These are phyloP conservation scores for Mustela nigripes DNA, from an alignment of 2,113 vertebrate species.

Conservation along the genomic window DNA sequence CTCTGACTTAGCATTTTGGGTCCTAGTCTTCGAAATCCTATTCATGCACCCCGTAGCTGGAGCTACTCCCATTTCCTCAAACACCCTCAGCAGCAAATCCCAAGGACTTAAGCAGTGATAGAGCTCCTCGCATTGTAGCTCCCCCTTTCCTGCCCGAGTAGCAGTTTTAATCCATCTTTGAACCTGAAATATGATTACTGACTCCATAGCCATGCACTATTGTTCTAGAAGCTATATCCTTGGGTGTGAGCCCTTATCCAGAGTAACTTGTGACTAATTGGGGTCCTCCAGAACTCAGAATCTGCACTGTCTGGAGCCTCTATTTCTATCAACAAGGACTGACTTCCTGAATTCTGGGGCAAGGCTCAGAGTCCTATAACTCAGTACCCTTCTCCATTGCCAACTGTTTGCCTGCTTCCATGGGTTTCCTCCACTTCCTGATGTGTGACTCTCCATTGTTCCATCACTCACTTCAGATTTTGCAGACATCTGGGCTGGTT, in stretches of 20 bases:
- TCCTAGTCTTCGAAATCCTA: not conserved
- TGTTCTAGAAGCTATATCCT: not conserved
- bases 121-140: not conserved
- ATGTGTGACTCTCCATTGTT: not conserved
- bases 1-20: not conserved
- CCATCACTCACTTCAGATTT: not conserved
- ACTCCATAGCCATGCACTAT: not conserved
- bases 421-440: not conserved
- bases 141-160: not conserved
- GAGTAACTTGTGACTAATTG: not conserved
- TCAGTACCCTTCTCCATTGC: not conserved
- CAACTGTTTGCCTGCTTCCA: not conserved
- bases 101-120: not conserved
- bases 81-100: fast-evolving
- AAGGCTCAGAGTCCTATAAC: not conserved
- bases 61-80: no score
- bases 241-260: not conserved
- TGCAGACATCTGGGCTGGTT: not conserved
- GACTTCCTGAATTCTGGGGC: not conserved
- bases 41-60: not conserved
- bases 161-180: not conserved
- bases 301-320: not conserved
- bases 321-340: not conserved
- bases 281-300: not conserved
- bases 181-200: not conserved